phyloP scores from a whole-genome alignment of 2,888 invertebrate genomes.

The Nephrocerus scutellatus region DNA sequence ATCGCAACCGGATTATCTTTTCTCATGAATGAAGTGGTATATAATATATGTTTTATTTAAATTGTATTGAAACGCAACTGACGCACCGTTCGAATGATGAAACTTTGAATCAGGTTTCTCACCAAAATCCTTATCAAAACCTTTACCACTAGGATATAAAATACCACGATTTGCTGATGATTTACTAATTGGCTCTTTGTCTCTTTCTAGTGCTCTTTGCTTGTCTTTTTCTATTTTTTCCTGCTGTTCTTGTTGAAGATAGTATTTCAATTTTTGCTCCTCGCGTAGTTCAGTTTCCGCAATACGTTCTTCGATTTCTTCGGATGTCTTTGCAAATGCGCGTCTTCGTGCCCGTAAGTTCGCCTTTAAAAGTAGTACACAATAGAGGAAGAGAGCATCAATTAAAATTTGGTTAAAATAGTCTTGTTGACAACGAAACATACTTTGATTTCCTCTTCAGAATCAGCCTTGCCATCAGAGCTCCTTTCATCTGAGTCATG shows the following conservation, averaged over 20 bases:
- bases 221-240: conserved; percentile 16
- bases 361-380: conserved; percentile 43
- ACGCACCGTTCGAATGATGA: conserved; percentile 42
- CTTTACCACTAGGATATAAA: conserved; percentile 22
- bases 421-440: not conserved
- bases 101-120: conserved; percentile 40
- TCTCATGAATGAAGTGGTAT: too few species aligned
- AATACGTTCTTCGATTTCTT: conserved; percentile 66
- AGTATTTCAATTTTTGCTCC: conserved; percentile 36
- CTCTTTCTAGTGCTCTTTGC: conserved; percentile 11
- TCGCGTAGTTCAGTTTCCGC: conserved; percentile 57
- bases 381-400: not conserved
- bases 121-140: conserved; percentile 36
- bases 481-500: conserved; percentile 43
- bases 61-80: conserved; percentile 19
- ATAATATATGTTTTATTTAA: too few species aligned
- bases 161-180: conserved; percentile 9
- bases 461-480: conserved; percentile 52
- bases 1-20: conserved; percentile 8
- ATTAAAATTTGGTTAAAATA: conserved; percentile 1
- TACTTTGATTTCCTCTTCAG: conserved; percentile 71
- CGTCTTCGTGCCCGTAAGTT: conserved; percentile 57
- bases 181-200: conserved; percentile 10
- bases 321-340: conserved; percentile 67
- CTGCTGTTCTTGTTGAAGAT: conserved; percentile 29